Evolutionary conservation across 2,797 vertebrate species (phyloP).

Genomic region (Chiroxiphia lanceolata): DNA sequence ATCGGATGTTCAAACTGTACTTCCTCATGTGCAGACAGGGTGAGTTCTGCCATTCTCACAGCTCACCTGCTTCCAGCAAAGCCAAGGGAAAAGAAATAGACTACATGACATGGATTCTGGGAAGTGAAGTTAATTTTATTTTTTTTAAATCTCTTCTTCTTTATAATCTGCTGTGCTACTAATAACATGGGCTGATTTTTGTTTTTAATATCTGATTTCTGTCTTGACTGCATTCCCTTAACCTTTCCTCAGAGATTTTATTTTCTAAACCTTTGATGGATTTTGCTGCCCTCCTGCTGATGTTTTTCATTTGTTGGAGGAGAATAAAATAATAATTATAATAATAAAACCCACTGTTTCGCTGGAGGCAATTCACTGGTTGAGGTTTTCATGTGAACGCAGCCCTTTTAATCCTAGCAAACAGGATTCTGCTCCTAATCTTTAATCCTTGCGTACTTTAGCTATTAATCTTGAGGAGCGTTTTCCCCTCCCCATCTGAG

Average conservation of each 20-base stretch:
- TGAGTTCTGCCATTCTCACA: neutral
- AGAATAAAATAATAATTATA: constrained; percentile 60
- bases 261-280: constrained; percentile 64
- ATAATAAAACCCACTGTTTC: constrained; percentile 49
- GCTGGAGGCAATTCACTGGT: constrained; percentile 48
- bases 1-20: neutral
- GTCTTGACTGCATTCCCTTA: constrained; percentile 55
- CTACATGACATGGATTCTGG: neutral
- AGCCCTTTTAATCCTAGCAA: constrained; percentile 65
- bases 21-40: neutral
- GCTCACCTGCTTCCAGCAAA: neutral
- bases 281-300: constrained; percentile 60
- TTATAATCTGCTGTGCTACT: constrained; percentile 48
- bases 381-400: constrained; percentile 63
- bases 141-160: constrained; percentile 3
- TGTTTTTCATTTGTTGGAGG: constrained; percentile 36
- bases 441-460: constrained; percentile 61
- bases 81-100: constrained; percentile 11
- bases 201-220: constrained; percentile 64
- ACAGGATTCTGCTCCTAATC: constrained; percentile 64
- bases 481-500: constrained; percentile 49
- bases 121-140: constrained; percentile 11
- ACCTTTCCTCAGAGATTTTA: constrained; percentile 44
- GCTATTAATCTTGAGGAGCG: constrained; percentile 64
- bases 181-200: constrained; percentile 46